Evolutionary conservation across 2,888 invertebrate species (phyloP).

Genomic region (Zygogramma bicolorata): DNA sequence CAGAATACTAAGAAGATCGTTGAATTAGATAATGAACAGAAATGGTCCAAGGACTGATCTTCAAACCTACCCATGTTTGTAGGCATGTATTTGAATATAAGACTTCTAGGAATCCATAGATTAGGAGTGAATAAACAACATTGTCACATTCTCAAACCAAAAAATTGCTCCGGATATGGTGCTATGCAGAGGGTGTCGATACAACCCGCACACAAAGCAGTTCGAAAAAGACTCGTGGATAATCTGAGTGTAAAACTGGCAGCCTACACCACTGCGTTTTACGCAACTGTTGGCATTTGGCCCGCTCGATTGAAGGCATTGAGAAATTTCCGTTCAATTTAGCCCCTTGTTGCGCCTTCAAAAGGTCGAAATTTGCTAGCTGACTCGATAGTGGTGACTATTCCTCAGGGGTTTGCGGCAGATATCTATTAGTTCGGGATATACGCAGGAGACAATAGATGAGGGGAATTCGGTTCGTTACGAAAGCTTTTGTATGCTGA

Average conservation of each 20-base stretch:
- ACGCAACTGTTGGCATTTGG: slow-evolving; percentile 59
- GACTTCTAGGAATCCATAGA: too few relatives aligned
- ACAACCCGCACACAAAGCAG: too few relatives aligned
- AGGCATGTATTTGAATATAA: too few relatives aligned
- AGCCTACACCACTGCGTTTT: slow-evolving; percentile 26
- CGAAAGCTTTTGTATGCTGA: neutral
- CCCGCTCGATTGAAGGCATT: slow-evolving; percentile 60
- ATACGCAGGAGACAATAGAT: neutral
- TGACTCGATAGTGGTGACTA: slow-evolving; percentile 18
- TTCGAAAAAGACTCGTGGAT: too few relatives aligned
- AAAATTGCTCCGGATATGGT: too few relatives aligned
- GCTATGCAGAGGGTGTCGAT: too few relatives aligned
- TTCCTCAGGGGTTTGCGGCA: neutral
- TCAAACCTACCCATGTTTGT: too few relatives aligned
- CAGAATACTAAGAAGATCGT: too few relatives aligned
- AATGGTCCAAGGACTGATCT: too few relatives aligned
- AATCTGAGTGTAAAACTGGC: neutral
- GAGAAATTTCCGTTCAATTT: slow-evolving; percentile 64
- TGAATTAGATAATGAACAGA: too few relatives aligned
- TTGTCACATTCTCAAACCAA: too few relatives aligned
- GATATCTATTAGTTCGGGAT: neutral
- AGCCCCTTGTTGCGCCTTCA: slow-evolving; percentile 62
- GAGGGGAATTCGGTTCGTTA: neutral
- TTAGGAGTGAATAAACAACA: too few relatives aligned
- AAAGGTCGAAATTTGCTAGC: slow-evolving; percentile 44